Base-by-base conservation (phyloP, 1,140 invertebrate genomes). In the Drosophila kepulauana region DNA sequence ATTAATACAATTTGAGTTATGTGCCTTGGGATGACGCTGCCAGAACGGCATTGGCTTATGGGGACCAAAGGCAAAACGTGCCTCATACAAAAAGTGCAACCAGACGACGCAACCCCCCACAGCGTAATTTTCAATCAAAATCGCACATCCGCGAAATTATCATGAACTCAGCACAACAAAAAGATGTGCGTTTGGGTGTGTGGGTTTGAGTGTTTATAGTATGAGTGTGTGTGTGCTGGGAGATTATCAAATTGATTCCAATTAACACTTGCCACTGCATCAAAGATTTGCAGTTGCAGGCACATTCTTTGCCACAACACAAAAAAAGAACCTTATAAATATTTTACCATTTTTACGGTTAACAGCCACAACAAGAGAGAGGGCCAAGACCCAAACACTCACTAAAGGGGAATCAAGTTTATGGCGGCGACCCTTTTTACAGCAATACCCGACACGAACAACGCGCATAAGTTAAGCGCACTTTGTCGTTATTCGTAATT, bases 201-300 rank as follows among this genome's bases (percentile, higher is more conserved):
- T 59, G 56, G 43, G 16, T 33, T 35, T 38, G 46, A 15, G 30
- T 56, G 41, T 49, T 25, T 25, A 25, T 52, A 7, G 41, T 25
- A 51, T 38, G 20, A 51, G 48, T 28, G 41, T 33, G 49, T 70
- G 75, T 67, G 70, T 64, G 63, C 56, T 72, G 82, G 54, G 62
- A 90, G 91, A 91, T 91, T 91, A 91, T 91, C 86, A 92, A 92
- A 92, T 92, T 92, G 91, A 92, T 91, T 92, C 87, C 91, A 91
- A 92, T 92, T 92, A 92, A 92, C 91, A 92, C 91, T 92, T 92
- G 91, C 91, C 91, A 92, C 91, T 77, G 91, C 79, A 76, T 57
- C 78, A 85, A 69, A 74, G 68, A 8, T 43, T 51, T 7, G 35
- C 70, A 77, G 71, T 38, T 59, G 28, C 43, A 58, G 61, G 69